Base-by-base conservation (phyloP, 2,888 invertebrate genomes). In the Eupsilia transversa region DNA sequence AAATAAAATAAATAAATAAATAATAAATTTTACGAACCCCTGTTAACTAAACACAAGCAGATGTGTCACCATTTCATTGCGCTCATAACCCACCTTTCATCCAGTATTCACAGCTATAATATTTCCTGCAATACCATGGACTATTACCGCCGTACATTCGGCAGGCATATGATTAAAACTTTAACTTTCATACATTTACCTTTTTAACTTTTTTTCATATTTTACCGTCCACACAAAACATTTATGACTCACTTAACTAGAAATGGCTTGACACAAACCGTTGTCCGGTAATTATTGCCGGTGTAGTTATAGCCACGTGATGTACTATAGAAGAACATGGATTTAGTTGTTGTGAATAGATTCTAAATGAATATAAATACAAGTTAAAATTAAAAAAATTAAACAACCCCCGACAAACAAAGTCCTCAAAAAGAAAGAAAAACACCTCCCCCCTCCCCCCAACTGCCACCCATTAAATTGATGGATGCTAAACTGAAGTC, bases 241-340 rank as follows among this genome's bases (percentile, higher is more conserved):
- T 90, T 89, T 85, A 89, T 80, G 84, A 79, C 86, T 77, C 86
- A 88, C 87, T 87, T 83, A 84, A 87, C 84, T 74, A 76, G 83
- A 89, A 88, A 89, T 85, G 82, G 79, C 57, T 78, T 84, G 81
- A 84, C 89, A 88, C 91, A 90, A 91, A 88, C 86, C 86, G 84
- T 85, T 88, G 90, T 91, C 87, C 87, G 77, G 81, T 88, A 89
- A 91, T 92, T 90, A 91, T 86, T 84, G 80, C 76, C 77, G 43
- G 63, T 57, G 61, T 64, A 27, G 38, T 63, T 74, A 57, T 30
- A 38, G 59, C 72, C 75, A 63, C 72, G 63, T 75, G 71, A 68
- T 46, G 74, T 23, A 17, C 14, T 30, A 12, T 3, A 76, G 57
- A 30, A n/a, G 46, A 35, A 54, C 60, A 23, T 46, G 23, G 52